Base-by-base conservation (phyloP, 2,888 invertebrate species). In the Sarcophaga subvicina region DNA sequence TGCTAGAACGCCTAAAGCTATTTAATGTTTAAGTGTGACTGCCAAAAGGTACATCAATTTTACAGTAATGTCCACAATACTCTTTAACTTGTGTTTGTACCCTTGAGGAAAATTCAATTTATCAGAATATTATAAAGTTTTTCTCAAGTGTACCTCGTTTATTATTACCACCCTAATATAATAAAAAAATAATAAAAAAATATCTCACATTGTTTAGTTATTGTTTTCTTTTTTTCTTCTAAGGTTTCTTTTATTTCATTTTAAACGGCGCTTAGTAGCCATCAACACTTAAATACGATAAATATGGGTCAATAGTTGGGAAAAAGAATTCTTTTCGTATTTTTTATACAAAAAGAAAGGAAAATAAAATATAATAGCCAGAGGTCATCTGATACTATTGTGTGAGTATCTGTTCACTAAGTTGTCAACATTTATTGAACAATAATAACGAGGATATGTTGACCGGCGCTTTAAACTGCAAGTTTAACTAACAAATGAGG, bases 271-370 rank as follows among this genome's bases (percentile, higher is more conserved):
- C 59, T 85, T 64, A 70, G 78, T 82, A 60, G 60, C 70, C 70
- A 70, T 75, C 63, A 75, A 75, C 73, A 66, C 66, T 67, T 67
- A 71, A 71, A 47, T 60, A 20, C 22, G 22, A 45, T 10, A 71
- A 72, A 85, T 77, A 85, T 77, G 62, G 85, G 77, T 85, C 83
- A 83, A 69, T 75, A 73, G 73, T 79, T 83, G 62, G 78, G 27
- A 64, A 45, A 70, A 70, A 66, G 66, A 27, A 27, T 27, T 10
- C 54, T 54, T 54, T 14, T 4, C 17, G 12, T 14, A 4, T 17
- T 17, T 12, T 54, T 54, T 54, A 3, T 12, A 71, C 54, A 63
- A 71, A n/a, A 12, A 47, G 8, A 27, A 4, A 71, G 60, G 6
- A 71, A 25, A 10, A 66, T 25, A 4, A 25, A 71, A 2, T 62